Percentiles rank a stretch among this genome's conserved stretches.
Evolutionary conservation across 2,113 vertebrate species (phyloP).

Genomic region (Meles meles): DNA sequence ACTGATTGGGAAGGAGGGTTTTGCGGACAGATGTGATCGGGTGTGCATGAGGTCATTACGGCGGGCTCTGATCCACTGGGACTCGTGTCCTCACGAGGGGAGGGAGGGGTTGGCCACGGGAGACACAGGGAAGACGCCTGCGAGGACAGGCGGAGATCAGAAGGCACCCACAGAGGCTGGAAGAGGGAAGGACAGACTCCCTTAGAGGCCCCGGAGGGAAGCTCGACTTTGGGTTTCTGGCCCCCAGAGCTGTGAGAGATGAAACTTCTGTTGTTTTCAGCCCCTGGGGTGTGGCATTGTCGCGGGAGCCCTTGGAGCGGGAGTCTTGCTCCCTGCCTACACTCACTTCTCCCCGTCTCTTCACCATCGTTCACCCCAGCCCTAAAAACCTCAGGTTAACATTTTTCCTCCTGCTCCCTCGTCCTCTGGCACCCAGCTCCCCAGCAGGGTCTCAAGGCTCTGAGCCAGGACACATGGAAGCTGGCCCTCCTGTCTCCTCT

Average conservation of each 20-base stretch:
- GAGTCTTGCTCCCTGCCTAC: neutral
- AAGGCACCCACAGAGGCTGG: accelerated
- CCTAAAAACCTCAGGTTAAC: neutral
- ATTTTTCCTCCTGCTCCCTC: accelerated
- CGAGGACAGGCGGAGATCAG: neutral
- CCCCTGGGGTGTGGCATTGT: no score
- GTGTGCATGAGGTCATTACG: accelerated
- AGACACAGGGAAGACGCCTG: accelerated
- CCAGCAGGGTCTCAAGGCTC: neutral
- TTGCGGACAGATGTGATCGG: neutral
- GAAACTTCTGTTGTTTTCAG: neutral
- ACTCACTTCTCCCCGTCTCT: accelerated
- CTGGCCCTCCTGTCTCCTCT: accelerated
- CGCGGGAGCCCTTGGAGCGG: neutral
- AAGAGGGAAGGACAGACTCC: neutral
- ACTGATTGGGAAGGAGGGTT: neutral
- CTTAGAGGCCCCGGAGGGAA: accelerated
- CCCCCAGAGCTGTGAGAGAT: neutral
- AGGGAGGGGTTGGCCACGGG: neutral
- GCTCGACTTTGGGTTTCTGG: no score
- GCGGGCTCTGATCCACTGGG: neutral
- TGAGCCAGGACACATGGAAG: accelerated
- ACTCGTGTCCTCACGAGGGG: neutral
- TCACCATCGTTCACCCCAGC: accelerated
- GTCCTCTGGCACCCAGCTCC: no score